phyloP scores from a whole-genome alignment of 2,797 vertebrate species.

The Malacoraja senta region DNA sequence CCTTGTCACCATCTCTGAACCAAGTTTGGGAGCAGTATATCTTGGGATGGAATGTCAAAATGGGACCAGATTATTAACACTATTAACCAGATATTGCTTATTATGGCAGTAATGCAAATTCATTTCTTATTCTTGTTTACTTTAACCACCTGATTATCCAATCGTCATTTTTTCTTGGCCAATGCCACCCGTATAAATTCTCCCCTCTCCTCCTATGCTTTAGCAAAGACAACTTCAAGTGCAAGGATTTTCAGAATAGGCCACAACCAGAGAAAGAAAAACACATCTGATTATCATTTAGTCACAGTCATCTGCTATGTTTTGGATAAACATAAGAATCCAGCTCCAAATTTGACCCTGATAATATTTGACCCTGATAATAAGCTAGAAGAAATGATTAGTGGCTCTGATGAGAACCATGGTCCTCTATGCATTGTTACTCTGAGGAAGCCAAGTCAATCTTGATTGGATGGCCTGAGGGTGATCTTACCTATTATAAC shows the following conservation, averaged over 20 bases:
- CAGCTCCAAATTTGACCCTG: too few species aligned
- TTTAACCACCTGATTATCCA: not conserved
- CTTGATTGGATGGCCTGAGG: not conserved
- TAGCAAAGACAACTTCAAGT: not conserved
- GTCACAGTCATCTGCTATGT: too few species aligned
- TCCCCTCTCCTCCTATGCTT: not conserved
- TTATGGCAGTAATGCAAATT: not conserved
- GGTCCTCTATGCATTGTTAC: not conserved
- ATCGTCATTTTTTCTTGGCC: not conserved
- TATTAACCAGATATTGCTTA: not conserved
- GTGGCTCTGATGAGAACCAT: too few species aligned
- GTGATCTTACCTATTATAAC: not conserved
- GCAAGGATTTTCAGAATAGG: not conserved
- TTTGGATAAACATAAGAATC: too few species aligned
- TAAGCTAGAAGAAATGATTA: too few species aligned
- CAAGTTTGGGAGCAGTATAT: not conserved
- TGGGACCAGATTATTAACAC: not conserved
- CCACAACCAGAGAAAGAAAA: not conserved
- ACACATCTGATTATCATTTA: too few species aligned
- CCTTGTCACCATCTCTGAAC: not conserved
- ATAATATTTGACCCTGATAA: too few species aligned
- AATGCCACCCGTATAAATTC: not conserved
- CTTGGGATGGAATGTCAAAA: not conserved
- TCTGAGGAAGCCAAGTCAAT: not conserved
- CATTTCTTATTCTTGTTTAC: not conserved